These are phyloP conservation scores for Meloidogyne floridensis DNA, from an alignment of 1,140 invertebrate species.

Conservation along the genomic window DNA sequence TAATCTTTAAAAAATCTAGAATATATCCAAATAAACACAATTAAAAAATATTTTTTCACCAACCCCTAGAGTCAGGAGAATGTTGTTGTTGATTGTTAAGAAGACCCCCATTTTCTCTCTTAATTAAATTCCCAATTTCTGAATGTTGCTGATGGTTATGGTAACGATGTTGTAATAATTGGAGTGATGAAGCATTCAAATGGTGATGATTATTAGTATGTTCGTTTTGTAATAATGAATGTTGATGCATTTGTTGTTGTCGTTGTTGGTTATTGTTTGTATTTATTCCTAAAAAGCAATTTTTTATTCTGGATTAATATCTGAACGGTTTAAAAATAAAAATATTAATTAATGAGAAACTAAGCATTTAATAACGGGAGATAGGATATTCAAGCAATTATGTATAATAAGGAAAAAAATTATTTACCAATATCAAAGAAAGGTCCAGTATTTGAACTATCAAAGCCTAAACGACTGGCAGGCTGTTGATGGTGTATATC, in stretches of 20 bases:
- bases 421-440: slow-evolving; percentile 2
- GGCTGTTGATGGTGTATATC: background rate
- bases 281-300: background rate
- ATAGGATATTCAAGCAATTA: no score
- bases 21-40: no score
- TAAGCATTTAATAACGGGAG: no score
- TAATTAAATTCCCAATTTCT: background rate
- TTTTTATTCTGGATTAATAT: no score
- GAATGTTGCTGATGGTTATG: background rate
- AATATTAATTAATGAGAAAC: no score
- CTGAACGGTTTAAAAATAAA: no score
- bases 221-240: background rate
- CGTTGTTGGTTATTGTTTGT: background rate
- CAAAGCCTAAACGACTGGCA: background rate
- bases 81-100: background rate
- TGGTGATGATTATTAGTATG: background rate
- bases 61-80: background rate
- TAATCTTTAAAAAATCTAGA: no score
- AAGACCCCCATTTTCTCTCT: background rate
- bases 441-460: background rate
- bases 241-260: background rate
- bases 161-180: slow-evolving; percentile 9
- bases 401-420: background rate
- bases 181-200: background rate
- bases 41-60: no score